Base-by-base conservation (phyloP, 2,113 vertebrate genomes). In the Tylochromis polylepis region DNA sequence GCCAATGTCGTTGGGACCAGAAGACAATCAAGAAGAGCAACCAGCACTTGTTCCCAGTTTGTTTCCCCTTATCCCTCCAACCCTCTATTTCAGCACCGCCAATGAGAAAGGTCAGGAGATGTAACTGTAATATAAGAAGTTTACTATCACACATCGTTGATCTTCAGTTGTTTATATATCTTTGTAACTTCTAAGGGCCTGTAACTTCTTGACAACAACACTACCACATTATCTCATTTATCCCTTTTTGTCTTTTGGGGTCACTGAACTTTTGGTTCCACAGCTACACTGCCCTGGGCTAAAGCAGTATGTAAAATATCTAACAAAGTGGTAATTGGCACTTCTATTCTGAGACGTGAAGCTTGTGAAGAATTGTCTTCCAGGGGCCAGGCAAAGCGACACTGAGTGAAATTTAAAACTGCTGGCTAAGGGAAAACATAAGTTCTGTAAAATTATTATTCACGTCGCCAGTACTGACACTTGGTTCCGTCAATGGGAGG, bases 51-150 rank as follows among this genome's bases (percentile, higher is more conserved):
- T 98, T 91, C 96, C 96, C 89, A 99, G 98, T 94, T 94, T 99
- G 81, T 99, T 99, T 91, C 97, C 98, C 55, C 96, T 96, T 18
- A 93, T 97, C 79, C 94, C 97, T 67, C 96, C 98, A 11, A 99
- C 98, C 5, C 95, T 99, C 70, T 99, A 99, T 95, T 99, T 99
- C 95, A 97, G 97, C 93, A 98, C 97, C 18, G 91, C 91, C 58
- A 95, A 96, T 38, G 98, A 99, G 94, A 97, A 92, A 97, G 98
- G 99, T 99, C 93, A 97, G 95, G 7, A 53, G n/a, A 43, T 24
- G 14, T 27, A 43, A 46, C 38, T 70, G 5, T 70, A 70, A 70
- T 41, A 70, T 70, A 20, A 18, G 24, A 59, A 18, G 27, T 31
- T n/a, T 55, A 5, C 51, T 55, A 10, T 55, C 51, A n/a, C 20